Evolutionary conservation across 53 echinoderm and acorn worm species (phyloP).

Genomic region (Luidia sarsii): DNA sequence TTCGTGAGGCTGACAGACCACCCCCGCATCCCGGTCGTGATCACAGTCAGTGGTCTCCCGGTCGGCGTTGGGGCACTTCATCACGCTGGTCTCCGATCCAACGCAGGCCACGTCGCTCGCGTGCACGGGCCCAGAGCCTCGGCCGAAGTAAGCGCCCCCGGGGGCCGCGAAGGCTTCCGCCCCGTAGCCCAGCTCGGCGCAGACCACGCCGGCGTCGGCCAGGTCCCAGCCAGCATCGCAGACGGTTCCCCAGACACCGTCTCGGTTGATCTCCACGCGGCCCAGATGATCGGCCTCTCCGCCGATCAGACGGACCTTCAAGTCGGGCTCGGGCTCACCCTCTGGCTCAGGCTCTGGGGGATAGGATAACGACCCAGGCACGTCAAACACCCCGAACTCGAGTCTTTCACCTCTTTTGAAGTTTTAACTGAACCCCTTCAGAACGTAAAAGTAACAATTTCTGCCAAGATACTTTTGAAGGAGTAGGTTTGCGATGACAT

Average conservation of each 20-base stretch:
- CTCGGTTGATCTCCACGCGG: conserved; percentile 16
- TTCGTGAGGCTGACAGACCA: background rate
- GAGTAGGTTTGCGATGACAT: no score
- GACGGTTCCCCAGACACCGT: conserved; percentile 13
- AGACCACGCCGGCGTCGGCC: conserved; percentile 12
- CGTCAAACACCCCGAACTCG: no score
- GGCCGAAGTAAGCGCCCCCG: background rate
- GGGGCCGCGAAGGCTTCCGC: background rate
- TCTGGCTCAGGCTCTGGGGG: background rate
- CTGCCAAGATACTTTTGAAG: no score
- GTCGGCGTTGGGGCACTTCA: background rate
- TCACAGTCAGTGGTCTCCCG: background rate
- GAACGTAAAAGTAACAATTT: no score
- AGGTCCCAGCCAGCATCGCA: conserved; percentile 26
- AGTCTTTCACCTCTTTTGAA: no score
- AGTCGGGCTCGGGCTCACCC: background rate
- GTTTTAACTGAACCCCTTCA: no score
- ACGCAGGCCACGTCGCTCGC: background rate
- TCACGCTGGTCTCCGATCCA: conserved; percentile 9
- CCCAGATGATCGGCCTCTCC: conserved; percentile 12
- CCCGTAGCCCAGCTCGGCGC: conserved; percentile 1
- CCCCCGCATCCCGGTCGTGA: conserved; percentile 17
- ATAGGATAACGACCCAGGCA: background rate
- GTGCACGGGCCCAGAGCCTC: background rate
- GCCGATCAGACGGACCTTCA: background rate